Evolutionary conservation across 2,888 invertebrate genomes (phyloP).

Genomic region (Lymantria dispar): DNA sequence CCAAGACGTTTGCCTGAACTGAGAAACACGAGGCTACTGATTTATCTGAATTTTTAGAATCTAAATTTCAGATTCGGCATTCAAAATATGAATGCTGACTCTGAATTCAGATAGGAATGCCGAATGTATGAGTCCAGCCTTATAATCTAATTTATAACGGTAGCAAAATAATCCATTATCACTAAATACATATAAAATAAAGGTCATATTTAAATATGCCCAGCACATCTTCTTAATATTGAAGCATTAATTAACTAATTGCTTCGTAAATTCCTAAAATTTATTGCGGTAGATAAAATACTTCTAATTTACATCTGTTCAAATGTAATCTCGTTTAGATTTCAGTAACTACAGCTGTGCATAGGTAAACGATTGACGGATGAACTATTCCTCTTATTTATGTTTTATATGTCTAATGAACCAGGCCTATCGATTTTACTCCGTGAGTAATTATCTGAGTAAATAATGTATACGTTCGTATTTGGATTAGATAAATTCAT

Average conservation of each 20-base stretch:
- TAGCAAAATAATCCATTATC: too few relatives aligned
- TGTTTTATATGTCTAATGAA: constrained; percentile 18
- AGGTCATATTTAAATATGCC: background rate
- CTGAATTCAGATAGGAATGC: too few relatives aligned
- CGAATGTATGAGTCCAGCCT: too few relatives aligned
- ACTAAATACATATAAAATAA: too few relatives aligned
- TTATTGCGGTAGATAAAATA: constrained; percentile 24
- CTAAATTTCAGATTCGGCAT: too few relatives aligned
- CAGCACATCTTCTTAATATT: background rate
- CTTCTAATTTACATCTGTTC: constrained; percentile 25
- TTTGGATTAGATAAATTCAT: too few relatives aligned
- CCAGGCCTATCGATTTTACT: background rate
- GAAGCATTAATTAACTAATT: background rate
- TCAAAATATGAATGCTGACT: too few relatives aligned
- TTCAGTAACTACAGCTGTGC: constrained; percentile 7
- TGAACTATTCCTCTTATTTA: constrained; percentile 12
- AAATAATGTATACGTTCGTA: too few relatives aligned
- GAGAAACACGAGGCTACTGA: too few relatives aligned
- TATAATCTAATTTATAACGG: too few relatives aligned
- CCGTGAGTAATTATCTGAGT: background rate
- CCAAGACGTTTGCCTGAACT: too few relatives aligned
- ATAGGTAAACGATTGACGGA: constrained; percentile 10
- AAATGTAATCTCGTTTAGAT: constrained; percentile 8
- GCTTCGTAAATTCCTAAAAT: constrained; percentile 12
- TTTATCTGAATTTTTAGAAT: too few relatives aligned